phyloP scores from a whole-genome alignment of 2,888 invertebrate species.

The Andricus curvator region DNA sequence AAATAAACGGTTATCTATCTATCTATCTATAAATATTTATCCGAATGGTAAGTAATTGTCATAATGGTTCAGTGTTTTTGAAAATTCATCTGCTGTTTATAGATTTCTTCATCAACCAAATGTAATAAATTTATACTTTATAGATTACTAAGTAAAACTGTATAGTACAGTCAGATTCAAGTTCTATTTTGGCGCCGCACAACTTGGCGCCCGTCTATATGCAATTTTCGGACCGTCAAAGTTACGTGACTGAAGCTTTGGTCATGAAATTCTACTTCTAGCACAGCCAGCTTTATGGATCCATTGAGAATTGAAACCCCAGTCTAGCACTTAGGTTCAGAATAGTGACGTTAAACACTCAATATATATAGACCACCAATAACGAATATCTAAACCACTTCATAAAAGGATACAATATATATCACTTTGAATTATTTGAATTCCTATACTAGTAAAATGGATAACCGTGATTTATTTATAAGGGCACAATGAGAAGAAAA shows the following conservation, averaged over 20 bases:
- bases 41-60: no score
- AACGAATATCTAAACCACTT: background rate
- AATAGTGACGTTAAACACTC: background rate
- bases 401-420: no score
- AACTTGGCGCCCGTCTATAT: background rate
- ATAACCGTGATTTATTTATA: no score
- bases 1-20: no score
- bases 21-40: no score
- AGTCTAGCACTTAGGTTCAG: background rate
- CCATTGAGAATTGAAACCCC: background rate
- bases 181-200: background rate
- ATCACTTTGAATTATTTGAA: no score
- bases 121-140: background rate
- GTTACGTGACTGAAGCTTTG: background rate
- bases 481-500: no score
- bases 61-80: no score
- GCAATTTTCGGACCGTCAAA: background rate
- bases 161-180: background rate
- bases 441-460: no score
- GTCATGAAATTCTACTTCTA: background rate
- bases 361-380: background rate
- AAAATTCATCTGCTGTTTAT: no score
- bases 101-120: no score
- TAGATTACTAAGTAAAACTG: background rate
- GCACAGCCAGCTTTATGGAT: background rate